Conservation (phyloP, 2,888 invertebrate genomes). For the Mechanitis messenoides region DNA sequence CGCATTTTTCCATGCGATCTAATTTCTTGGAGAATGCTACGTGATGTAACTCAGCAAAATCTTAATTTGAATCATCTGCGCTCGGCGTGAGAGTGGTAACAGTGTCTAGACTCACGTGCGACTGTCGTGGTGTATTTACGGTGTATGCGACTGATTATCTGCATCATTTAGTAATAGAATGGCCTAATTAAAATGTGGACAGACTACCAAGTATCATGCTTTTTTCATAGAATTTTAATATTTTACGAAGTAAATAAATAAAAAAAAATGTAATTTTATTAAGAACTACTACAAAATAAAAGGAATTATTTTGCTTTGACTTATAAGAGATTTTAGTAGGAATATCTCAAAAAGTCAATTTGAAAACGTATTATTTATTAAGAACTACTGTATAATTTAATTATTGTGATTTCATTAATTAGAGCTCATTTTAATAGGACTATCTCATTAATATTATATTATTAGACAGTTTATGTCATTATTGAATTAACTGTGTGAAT, state of each 20-base stretch:
- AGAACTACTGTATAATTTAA: neutral
- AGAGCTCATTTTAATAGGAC: neutral
- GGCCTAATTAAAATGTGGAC: too few species aligned
- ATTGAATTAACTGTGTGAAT: neutral
- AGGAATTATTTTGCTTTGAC: too few species aligned
- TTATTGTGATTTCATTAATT: neutral
- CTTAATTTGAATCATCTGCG: slow-evolving; percentile 58
- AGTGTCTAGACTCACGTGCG: slow-evolving; percentile 8
- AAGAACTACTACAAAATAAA: too few species aligned
- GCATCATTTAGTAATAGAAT: neutral
- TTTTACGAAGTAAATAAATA: too few species aligned
- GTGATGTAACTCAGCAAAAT: slow-evolving; percentile 63
- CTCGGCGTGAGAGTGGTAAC: slow-evolving; percentile 27
- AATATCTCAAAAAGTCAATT: too few species aligned
- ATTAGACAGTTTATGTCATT: slow-evolving; percentile 3
- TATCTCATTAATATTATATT: neutral
- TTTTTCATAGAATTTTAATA: too few species aligned
- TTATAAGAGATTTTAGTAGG: too few species aligned
- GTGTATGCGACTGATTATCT: slow-evolving; percentile 3
- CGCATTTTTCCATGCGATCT: slow-evolving; percentile 49
- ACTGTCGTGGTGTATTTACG: neutral
- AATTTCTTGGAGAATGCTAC: slow-evolving; percentile 65
- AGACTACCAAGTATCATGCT: too few species aligned
- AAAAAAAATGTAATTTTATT: too few species aligned
- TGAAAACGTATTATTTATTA: too few species aligned